Conservation (phyloP, 92 coral and sea anemone genomes). For the Metridium senile region DNA sequence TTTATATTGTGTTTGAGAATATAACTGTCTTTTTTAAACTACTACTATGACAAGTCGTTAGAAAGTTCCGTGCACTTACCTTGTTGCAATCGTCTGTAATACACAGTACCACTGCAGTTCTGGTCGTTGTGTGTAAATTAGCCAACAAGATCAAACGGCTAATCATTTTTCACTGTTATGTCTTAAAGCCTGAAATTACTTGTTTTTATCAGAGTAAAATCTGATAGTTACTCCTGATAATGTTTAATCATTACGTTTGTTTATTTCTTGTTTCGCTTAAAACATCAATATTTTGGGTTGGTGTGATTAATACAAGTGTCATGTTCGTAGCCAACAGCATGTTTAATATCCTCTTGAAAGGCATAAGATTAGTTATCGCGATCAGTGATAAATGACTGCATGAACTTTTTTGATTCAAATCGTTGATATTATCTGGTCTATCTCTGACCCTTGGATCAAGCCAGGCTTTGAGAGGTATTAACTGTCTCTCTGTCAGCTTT, state of each 20-base stretch:
- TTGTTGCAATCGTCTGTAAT: too few species aligned
- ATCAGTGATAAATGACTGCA: background rate
- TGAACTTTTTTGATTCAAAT: background rate
- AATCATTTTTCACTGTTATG: too few species aligned
- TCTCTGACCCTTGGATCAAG: conserved; percentile 8
- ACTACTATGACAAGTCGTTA: too few species aligned
- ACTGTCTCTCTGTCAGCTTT: background rate
- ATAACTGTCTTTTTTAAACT: too few species aligned
- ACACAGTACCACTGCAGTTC: too few species aligned
- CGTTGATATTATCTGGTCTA: background rate
- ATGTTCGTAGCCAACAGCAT: background rate
- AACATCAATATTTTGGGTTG: conserved; percentile 1
- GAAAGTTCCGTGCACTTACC: too few species aligned
- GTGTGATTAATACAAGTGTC: background rate
- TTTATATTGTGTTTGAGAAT: too few species aligned
- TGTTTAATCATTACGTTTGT: background rate
- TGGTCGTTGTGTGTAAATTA: too few species aligned
- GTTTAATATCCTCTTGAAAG: conserved; percentile 9
- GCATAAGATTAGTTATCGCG: background rate
- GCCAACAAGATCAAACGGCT: too few species aligned
- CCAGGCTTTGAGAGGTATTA: background rate
- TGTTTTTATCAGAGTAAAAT: background rate
- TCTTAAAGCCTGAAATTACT: background rate
- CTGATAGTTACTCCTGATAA: background rate
- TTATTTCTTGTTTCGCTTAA: background rate